Evolutionary conservation across 37 sponge, comb jelly and placozoan species (phyloP).

Genomic region (Beroe forskalii): DNA sequence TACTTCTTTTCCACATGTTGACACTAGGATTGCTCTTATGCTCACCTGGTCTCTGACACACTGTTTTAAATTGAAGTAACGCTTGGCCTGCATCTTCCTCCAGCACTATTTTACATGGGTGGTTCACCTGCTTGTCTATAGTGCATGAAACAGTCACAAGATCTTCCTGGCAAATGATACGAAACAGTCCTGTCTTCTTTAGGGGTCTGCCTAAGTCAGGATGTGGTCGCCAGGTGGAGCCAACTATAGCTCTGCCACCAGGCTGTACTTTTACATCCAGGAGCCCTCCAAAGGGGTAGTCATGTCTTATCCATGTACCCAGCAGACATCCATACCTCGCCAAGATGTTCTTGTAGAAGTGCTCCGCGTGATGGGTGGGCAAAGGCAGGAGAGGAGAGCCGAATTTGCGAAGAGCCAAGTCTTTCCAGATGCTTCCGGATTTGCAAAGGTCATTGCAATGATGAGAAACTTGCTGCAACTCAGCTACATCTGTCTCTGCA

Average conservation of each 20-base stretch:
- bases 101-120: neutral
- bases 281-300: slow-evolving; percentile 60
- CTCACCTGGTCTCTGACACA: slow-evolving; percentile 6
- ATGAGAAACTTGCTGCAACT: neutral
- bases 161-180: neutral
- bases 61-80: neutral
- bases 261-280: slow-evolving; percentile 20
- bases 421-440: slow-evolving; percentile 1
- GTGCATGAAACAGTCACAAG: neutral
- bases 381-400: neutral
- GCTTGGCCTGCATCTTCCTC: neutral
- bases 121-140: neutral
- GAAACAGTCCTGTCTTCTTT: slow-evolving; percentile 46
- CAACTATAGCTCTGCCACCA: neutral
- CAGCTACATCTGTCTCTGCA: slow-evolving; percentile 4
- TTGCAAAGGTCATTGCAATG: neutral
- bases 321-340: neutral
- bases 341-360: slow-evolving; percentile 27
- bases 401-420: neutral
- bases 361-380: neutral
- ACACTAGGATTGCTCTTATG: neutral
- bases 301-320: slow-evolving; percentile 32
- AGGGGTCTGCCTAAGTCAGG: slow-evolving; percentile 56
- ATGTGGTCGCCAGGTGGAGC: slow-evolving; percentile 32
- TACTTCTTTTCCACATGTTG: neutral